Conservation (phyloP, 37 sponge, comb jelly and placozoan species). For the Halichondria panicea region DNA sequence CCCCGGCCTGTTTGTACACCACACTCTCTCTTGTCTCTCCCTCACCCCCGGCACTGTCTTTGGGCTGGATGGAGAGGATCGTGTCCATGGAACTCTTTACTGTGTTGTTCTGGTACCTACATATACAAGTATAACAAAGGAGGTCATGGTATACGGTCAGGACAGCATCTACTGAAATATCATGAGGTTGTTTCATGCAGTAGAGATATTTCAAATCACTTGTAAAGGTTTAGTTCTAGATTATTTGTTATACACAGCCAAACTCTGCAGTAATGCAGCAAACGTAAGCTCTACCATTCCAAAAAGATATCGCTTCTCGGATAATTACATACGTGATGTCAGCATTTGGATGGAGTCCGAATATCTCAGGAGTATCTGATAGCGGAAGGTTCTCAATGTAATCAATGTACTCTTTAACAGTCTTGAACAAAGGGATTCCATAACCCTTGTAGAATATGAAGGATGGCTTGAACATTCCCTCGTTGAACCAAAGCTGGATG, state of each 20-base stretch:
- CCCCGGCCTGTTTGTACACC: constrained; percentile 93
- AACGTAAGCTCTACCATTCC: too few relatives aligned
- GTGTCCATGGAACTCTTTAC: constrained; percentile 84
- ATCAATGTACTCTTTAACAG: constrained; percentile 87
- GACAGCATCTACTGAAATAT: too few relatives aligned
- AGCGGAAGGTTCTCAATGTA: constrained; percentile 89
- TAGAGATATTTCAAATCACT: too few relatives aligned
- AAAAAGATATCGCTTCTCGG: too few relatives aligned
- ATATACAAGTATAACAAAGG: too few relatives aligned
- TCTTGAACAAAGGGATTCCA: constrained; percentile 77
- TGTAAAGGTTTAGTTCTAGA: too few relatives aligned
- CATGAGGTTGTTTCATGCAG: too few relatives aligned
- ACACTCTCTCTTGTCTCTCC: constrained; percentile 98
- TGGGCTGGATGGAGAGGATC: constrained; percentile 98
- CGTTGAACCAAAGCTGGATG: constrained; percentile 87
- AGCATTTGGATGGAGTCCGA: constrained; percentile 99
- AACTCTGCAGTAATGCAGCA: too few relatives aligned
- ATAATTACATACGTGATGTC: constrained; percentile 86
- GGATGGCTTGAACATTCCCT: constrained; percentile 90
- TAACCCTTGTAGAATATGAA: constrained; percentile 99
- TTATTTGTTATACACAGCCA: too few relatives aligned
- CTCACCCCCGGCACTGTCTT: constrained; percentile 91
- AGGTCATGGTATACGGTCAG: too few relatives aligned
- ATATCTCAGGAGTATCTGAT: constrained; percentile 96
- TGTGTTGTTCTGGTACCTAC: constrained; percentile 89